Percentiles rank a stretch among this genome's conserved stretches.
Conservation (phyloP, 2,888 invertebrate species). For the Acanthococcus lagerstroemiae region DNA sequence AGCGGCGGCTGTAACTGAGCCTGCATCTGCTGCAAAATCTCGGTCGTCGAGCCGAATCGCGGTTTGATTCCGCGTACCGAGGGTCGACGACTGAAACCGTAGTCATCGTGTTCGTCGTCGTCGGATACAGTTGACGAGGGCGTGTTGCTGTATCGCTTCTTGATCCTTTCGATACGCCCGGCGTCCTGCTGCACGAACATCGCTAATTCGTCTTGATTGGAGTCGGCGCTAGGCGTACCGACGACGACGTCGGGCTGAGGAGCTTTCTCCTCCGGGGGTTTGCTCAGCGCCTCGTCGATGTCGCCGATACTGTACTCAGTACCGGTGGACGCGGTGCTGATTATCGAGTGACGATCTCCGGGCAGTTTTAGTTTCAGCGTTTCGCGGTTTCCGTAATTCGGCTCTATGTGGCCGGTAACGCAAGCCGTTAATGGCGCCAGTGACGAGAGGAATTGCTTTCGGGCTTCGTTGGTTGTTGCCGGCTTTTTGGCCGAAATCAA, state of each 20-base stretch:
- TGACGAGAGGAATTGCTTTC: constrained; percentile 68
- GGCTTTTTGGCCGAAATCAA: not conserved
- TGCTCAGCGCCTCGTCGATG: constrained; percentile 51
- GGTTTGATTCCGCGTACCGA: constrained; percentile 82
- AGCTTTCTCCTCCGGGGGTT: constrained; percentile 26
- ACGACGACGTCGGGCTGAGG: constrained; percentile 62
- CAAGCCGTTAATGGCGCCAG: constrained; percentile 69
- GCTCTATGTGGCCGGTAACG: constrained; percentile 42
- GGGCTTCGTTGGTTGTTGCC: constrained; percentile 49
- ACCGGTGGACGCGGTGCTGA: constrained; percentile 38
- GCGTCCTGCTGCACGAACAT: constrained; percentile 78
- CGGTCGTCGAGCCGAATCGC: constrained; percentile 68
- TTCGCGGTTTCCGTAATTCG: constrained; percentile 30
- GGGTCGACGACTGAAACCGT: constrained; percentile 79
- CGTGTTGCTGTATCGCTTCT: constrained; percentile 53
- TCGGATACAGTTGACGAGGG: constrained; percentile 43
- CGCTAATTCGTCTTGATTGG: constrained; percentile 56
- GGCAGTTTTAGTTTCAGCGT: constrained; percentile 32
- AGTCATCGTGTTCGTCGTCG: constrained; percentile 76
- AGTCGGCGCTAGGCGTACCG: constrained; percentile 47
- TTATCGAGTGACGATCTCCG: constrained; percentile 33
- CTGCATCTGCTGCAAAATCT: constrained; percentile 66
- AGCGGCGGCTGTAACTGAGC: constrained; percentile 41
- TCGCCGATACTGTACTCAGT: constrained; percentile 60
- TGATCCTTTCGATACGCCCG: constrained; percentile 67